These are phyloP conservation scores for Drosophila kohkoa DNA, from an alignment of 1,140 invertebrate genomes.

Conservation along the genomic window DNA sequence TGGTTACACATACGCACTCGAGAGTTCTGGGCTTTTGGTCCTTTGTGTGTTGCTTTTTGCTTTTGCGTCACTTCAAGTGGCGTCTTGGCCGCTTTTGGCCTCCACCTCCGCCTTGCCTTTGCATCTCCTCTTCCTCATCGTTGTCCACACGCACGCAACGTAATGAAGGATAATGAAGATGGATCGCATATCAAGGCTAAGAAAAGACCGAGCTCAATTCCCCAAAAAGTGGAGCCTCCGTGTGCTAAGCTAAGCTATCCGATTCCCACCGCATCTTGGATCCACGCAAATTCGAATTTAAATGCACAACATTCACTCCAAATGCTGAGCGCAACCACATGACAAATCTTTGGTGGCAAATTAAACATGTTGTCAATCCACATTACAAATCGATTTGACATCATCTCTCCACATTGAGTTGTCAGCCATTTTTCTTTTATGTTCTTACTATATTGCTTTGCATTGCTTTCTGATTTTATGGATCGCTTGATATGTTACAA, in stretches of 20 bases:
- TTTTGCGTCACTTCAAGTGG: conserved; percentile 24
- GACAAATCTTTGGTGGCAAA: not conserved
- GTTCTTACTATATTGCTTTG: no score
- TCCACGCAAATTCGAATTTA: not conserved
- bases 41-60: conserved; percentile 24
- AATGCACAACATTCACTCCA: not conserved
- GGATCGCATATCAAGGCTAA: conserved; percentile 66
- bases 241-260: conserved; percentile 6
- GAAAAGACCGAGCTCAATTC: not conserved
- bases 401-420: no score
- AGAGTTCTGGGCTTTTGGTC: conserved; percentile 14
- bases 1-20: conserved; percentile 3
- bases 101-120: conserved; percentile 23
- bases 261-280: not conserved
- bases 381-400: no score
- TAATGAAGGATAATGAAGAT: conserved; percentile 78
- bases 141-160: conserved; percentile 8
- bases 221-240: conserved; percentile 12
- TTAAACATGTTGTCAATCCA: no score
- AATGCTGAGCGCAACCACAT: not conserved
- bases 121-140: no score
- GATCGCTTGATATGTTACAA: no score
- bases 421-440: no score
- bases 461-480: no score
- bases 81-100: conserved; percentile 6